Evolutionary conservation across 2,888 invertebrate species (phyloP).

Genomic region (Watsonalla cultraria): DNA sequence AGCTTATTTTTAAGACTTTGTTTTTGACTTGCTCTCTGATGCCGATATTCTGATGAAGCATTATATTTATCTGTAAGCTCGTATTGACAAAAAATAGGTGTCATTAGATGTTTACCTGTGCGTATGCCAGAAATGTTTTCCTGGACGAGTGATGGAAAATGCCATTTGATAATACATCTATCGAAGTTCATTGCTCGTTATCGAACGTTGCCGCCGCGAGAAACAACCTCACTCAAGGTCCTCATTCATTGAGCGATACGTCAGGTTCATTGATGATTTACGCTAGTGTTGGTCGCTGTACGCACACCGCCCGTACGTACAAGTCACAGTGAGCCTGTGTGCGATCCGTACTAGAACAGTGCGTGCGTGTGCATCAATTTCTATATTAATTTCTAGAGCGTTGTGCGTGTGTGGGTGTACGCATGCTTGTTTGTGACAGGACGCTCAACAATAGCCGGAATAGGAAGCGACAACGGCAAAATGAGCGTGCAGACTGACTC

Average conservation of each 20-base stretch:
- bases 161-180: conserved; percentile 4
- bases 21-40: neutral
- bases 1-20: conserved; percentile 1
- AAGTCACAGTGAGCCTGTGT: conserved; percentile 13
- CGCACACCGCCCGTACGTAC: conserved; percentile 13
- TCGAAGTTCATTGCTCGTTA: conserved; percentile 57
- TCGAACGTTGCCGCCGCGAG: conserved; percentile 41
- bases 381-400: conserved; percentile 26
- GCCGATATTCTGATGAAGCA: neutral
- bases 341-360: conserved; percentile 14
- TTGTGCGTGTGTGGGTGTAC: conserved; percentile 38
- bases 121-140: neutral
- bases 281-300: conserved; percentile 28
- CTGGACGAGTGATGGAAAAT: neutral
- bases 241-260: conserved; percentile 51
- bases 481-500: conserved; percentile 57
- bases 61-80: neutral
- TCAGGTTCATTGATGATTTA: conserved; percentile 62
- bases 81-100: too few species aligned
- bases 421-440: conserved; percentile 58
- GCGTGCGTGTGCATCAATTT: conserved; percentile 20
- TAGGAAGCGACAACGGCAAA: conserved; percentile 69
- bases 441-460: conserved; percentile 76
- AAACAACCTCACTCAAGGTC: conserved; percentile 63
- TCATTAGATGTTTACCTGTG: too few species aligned